Conservation (phyloP, 1,140 invertebrate genomes). For the Chironomus tepperi region DNA sequence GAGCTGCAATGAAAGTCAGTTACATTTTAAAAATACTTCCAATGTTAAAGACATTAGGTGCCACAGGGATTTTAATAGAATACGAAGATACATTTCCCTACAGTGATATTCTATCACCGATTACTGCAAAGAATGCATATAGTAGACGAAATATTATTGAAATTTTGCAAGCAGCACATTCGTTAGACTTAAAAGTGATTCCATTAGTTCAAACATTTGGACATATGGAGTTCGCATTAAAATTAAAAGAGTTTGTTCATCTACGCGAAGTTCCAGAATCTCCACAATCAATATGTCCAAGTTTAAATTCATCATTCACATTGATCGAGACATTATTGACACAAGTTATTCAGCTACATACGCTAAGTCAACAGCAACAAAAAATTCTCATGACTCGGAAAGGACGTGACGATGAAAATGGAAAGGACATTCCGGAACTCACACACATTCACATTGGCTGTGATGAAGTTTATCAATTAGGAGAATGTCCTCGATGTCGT, state of each 20-base stretch:
- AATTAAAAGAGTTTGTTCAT: conserved; percentile 63
- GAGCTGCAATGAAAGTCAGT: conserved; percentile 68
- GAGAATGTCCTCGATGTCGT: conserved; percentile 65
- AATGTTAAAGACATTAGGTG: conserved; percentile 64
- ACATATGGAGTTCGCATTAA: conserved; percentile 85
- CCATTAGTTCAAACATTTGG: conserved; percentile 95
- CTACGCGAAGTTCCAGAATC: conserved; percentile 63
- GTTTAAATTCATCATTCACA: conserved; percentile 56
- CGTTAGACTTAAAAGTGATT: conserved; percentile 59
- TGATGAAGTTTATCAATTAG: conserved; percentile 77
- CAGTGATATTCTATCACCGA: conserved; percentile 50
- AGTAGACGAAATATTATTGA: conserved; percentile 54
- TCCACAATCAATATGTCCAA: conserved; percentile 78
- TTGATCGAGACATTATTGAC: conserved; percentile 71
- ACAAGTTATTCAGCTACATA: conserved; percentile 54
- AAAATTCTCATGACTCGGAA: not conserved
- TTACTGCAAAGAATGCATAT: conserved; percentile 73
- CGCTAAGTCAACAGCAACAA: conserved; percentile 22
- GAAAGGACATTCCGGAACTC: conserved; percentile 50
- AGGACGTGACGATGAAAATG: conserved; percentile 26
- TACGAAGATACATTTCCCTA: conserved; percentile 99
- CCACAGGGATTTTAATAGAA: conserved; percentile 83
- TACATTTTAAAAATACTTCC: conserved; percentile 48
- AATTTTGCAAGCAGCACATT: conserved; percentile 50
- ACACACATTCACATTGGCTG: conserved; percentile 71